A percentile compares a stretch with the other conserved stretches of the same genome.
Evolutionary conservation across 2,113 vertebrate genomes (phyloP).

Genomic region (Ameiurus melas): DNA sequence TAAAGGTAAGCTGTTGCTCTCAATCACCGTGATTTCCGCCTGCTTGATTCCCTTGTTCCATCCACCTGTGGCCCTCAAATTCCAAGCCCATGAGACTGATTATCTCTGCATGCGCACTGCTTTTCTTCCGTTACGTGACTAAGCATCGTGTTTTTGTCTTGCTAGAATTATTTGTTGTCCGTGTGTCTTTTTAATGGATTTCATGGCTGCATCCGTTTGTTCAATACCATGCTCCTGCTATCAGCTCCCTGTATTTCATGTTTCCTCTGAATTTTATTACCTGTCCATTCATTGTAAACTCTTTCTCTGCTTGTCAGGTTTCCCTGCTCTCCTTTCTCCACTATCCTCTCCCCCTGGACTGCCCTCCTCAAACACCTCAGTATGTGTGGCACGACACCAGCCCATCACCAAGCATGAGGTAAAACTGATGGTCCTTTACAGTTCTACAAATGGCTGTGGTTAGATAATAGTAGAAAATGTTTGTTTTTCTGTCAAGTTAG

Average conservation of each 20-base stretch:
- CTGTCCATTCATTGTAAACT: background rate
- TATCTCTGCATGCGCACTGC: constrained; percentile 17
- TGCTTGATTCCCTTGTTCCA: background rate
- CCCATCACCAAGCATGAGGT: constrained; percentile 40
- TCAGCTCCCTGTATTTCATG: background rate
- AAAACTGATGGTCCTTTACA: background rate
- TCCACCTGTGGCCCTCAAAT: constrained; percentile 9
- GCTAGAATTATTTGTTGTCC: background rate
- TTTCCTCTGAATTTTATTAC: background rate
- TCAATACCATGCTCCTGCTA: background rate
- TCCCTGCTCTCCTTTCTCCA: constrained; percentile 67
- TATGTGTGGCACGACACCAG: constrained; percentile 22
- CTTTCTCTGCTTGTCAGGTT: constrained; percentile 56
- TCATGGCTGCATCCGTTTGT: background rate
- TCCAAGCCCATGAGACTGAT: constrained; percentile 5
- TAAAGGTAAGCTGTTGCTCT: constrained; percentile 56
- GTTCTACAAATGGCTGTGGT: background rate
- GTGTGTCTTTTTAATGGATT: background rate
- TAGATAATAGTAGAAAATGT: background rate
- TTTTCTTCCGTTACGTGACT: constrained; percentile 10
- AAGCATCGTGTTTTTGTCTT: background rate
- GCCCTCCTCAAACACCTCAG: constrained; percentile 43
- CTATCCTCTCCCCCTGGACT: constrained; percentile 60
- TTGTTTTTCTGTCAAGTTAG: background rate
- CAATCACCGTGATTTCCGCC: background rate